Evolutionary conservation across 1,140 invertebrate genomes (phyloP).

Genomic region (Lysiphlebus fabarum): DNA sequence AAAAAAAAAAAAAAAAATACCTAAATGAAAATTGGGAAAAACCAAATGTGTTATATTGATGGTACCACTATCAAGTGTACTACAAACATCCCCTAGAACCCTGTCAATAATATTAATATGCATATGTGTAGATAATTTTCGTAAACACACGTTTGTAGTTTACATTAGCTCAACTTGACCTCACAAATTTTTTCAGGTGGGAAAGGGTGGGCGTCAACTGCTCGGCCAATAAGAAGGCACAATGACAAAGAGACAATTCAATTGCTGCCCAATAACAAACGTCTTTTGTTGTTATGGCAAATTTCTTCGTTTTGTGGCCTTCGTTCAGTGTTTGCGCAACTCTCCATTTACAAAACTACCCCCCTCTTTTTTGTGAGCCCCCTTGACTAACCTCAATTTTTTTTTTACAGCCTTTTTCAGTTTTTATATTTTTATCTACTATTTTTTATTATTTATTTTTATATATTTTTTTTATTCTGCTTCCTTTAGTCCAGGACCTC

Average conservation of each 20-base stretch:
- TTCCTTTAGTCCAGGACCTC: constrained; percentile 39
- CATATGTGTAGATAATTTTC: constrained; percentile 5
- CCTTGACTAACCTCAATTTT: constrained; percentile 26
- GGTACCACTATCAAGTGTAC: too few relatives aligned
- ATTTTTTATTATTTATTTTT: constrained; percentile 49
- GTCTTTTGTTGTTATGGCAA: constrained; percentile 56
- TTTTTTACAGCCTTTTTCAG: constrained; percentile 33
- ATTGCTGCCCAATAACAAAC: constrained; percentile 57
- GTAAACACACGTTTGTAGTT: background rate
- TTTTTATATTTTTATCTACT: constrained; percentile 49
- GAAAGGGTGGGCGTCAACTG: constrained; percentile 26
- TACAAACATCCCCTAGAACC: background rate
- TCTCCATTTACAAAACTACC: constrained; percentile 25
- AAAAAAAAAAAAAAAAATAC: too few relatives aligned
- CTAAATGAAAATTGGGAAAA: too few relatives aligned
- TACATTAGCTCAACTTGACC: background rate
- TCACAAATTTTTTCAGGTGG: background rate
- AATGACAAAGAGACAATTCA: constrained; percentile 54
- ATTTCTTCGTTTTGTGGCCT: constrained; percentile 41
- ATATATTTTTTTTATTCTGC: constrained; percentile 31
- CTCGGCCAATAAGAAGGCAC: constrained; percentile 53
- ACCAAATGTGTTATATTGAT: too few relatives aligned
- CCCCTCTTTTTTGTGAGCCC: background rate
- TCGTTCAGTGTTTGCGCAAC: constrained; percentile 38
- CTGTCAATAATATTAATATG: background rate